Percentiles rank a stretch among this genome's conserved stretches.
Evolutionary conservation across 2,888 invertebrate genomes (phyloP).

Genomic region (Ellobium chinense): DNA sequence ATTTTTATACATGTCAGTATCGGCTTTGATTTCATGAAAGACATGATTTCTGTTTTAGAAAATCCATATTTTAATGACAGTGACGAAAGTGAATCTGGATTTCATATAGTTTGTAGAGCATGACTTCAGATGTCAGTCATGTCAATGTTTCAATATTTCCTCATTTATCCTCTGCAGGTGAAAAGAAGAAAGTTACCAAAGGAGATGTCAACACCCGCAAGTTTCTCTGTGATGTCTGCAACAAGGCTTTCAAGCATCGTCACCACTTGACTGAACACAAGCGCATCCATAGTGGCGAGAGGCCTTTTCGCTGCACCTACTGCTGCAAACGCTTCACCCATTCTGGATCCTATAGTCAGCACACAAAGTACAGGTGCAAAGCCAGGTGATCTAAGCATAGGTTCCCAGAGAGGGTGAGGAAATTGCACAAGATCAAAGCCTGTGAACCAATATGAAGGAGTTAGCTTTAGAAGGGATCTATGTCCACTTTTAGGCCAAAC

Average conservation of each 20-base stretch:
- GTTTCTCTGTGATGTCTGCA: neutral
- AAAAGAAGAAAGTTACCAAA: neutral
- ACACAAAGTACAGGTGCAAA: neutral
- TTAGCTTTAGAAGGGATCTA: no score
- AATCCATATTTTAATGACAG: no score
- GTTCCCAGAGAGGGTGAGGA: neutral
- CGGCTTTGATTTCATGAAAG: no score
- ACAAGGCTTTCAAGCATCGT: conserved; percentile 10
- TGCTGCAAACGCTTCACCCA: neutral
- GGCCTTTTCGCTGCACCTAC: neutral
- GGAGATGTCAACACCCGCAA: neutral
- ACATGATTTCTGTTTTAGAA: no score
- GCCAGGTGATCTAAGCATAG: neutral
- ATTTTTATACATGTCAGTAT: no score
- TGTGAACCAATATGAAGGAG: no score
- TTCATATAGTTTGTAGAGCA: no score
- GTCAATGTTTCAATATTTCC: no score
- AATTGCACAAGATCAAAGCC: neutral
- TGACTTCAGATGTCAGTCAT: no score
- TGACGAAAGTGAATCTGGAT: no score
- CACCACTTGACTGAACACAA: neutral
- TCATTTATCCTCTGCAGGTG: no score
- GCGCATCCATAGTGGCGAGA: conserved; percentile 11
- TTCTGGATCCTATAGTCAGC: conserved; percentile 9
- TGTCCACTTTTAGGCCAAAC: no score